These are phyloP conservation scores for Plecotus auritus DNA, from an alignment of 2,113 vertebrate genomes.

Conservation along the genomic window DNA sequence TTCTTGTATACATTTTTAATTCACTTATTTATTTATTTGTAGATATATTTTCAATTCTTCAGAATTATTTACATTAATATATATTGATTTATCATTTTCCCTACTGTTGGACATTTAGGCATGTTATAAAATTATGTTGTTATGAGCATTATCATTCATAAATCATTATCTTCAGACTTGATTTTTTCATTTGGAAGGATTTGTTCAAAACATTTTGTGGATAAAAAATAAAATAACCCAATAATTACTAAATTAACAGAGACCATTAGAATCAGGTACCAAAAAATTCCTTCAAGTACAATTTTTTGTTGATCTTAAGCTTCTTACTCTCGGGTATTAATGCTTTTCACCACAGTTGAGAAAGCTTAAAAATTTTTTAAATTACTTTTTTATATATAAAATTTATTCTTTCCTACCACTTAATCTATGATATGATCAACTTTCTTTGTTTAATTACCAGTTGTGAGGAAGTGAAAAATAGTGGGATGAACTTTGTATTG, in stretches of 20 bases:
- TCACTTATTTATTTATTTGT: not conserved
- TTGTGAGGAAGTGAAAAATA: not conserved
- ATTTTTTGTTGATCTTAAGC: conserved; percentile 3
- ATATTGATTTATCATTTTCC: not conserved
- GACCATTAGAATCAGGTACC: not conserved
- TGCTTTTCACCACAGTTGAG: not conserved
- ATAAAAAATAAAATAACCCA: conserved; percentile 14
- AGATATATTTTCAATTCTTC: not conserved
- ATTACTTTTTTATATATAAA: not conserved
- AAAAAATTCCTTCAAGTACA: conserved; percentile 7
- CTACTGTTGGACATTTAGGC: not conserved
- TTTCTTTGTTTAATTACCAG: not conserved
- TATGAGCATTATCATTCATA: not conserved
- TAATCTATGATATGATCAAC: not conserved
- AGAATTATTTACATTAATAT: not conserved
- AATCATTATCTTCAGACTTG: not conserved
- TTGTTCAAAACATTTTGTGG: not conserved
- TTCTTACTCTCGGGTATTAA: not conserved
- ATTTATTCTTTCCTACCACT: not conserved
- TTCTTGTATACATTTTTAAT: not conserved
- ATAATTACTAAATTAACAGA: conserved; percentile 1
- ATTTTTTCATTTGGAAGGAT: conserved; percentile 33
- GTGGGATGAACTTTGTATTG: conserved; percentile 8
- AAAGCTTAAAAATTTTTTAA: not conserved
- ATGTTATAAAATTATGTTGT: conserved; percentile 1